These are phyloP conservation scores for Portevinia maculata DNA, from an alignment of 2,888 invertebrate genomes.

Conservation along the genomic window DNA sequence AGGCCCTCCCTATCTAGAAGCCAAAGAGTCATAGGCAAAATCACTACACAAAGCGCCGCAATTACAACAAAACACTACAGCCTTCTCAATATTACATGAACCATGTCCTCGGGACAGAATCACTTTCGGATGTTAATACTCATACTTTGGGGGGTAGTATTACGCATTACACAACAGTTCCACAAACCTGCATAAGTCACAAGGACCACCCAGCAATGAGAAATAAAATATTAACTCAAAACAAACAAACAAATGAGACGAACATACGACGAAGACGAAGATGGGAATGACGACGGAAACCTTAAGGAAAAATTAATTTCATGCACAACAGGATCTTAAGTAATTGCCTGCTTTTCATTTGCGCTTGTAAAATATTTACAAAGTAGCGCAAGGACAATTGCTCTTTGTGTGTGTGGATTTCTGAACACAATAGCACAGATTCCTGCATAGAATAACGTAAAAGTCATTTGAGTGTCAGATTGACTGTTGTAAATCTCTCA, in stretches of 20 bases:
- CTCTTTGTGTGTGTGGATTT: conserved; percentile 20
- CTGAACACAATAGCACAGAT: conserved; percentile 2
- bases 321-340: conserved; percentile 73
- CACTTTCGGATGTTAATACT: conserved; percentile 27
- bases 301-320: conserved; percentile 71
- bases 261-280: conserved; percentile 28
- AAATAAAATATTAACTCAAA: conserved; percentile 72
- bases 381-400: conserved; percentile 72
- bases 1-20: conserved; percentile 41
- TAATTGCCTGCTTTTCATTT: conserved; percentile 72
- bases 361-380: conserved; percentile 70
- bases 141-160: conserved; percentile 1
- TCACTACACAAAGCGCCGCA: conserved; percentile 60
- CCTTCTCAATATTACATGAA: conserved; percentile 57
- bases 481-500: conserved; percentile 71
- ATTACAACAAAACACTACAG: conserved; percentile 62
- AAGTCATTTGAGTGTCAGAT: conserved; percentile 57
- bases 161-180: conserved; percentile 1
- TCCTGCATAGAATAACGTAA: conserved; percentile 20
- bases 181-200: not conserved
- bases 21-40: conserved; percentile 60
- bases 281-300: conserved; percentile 26
- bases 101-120: conserved; percentile 41
- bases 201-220: conserved; percentile 64
- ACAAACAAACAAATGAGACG: conserved; percentile 61